Percentiles rank a stretch among this genome's conserved stretches.
Conservation (phyloP, 2,113 vertebrate species). For the Melanocharis versteri region DNA sequence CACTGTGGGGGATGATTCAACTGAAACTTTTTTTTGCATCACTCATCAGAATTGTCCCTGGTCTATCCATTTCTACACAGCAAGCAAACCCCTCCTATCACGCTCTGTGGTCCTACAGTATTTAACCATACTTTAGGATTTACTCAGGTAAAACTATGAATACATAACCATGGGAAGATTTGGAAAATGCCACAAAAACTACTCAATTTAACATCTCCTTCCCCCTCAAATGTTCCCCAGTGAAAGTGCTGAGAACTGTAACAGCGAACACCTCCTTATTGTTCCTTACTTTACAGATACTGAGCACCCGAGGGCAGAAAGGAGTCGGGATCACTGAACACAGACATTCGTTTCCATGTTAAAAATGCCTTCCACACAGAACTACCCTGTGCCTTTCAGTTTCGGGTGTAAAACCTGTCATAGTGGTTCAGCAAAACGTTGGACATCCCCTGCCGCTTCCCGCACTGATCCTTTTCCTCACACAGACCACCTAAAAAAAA, state of each 20-base stretch:
- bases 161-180: background rate
- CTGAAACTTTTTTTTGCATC: background rate
- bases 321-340: background rate
- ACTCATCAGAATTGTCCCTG: background rate
- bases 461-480: background rate
- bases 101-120: background rate
- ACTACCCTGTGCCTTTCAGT: background rate
- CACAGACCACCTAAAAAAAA: background rate
- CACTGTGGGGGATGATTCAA: background rate
- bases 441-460: background rate
- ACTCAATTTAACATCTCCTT: background rate
- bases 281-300: background rate
- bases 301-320: background rate
- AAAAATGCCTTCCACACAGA: background rate
- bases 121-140: background rate
- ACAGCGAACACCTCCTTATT: background rate
- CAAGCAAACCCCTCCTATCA: background rate
- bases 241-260: background rate
- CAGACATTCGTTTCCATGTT: background rate
- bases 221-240: background rate
- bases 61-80: background rate
- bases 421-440: background rate
- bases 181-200: background rate
- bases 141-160: background rate
- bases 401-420: background rate